phyloP scores from a whole-genome alignment of 2,888 invertebrate species.

The Halictus quadricinctus region DNA sequence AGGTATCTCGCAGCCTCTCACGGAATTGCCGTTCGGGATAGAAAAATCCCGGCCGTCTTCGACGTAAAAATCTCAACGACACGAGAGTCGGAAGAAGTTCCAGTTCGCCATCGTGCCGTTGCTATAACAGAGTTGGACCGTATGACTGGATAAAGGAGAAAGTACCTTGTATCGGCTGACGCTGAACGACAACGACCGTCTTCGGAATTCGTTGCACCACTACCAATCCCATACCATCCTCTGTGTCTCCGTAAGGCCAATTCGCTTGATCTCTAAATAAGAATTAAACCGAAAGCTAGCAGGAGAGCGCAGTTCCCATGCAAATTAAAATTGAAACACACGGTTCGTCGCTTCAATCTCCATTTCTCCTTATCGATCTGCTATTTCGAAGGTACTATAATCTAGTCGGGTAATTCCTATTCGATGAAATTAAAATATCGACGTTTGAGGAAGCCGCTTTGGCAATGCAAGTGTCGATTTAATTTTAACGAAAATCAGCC shows the following conservation, averaged over 20 bases:
- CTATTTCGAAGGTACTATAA: neutral
- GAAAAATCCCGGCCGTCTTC: conserved; percentile 10
- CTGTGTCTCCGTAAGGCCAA: conserved; percentile 28
- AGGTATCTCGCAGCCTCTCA: conserved; percentile 9
- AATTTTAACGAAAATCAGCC: too few species aligned
- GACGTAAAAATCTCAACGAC: conserved; percentile 35
- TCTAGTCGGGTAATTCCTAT: neutral
- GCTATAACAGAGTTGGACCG: conserved; percentile 52
- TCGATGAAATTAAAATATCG: neutral
- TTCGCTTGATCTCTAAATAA: conserved; percentile 65
- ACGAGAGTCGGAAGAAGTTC: conserved; percentile 31
- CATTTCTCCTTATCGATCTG: neutral
- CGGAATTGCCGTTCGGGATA: conserved; percentile 27
- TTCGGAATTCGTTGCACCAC: conserved; percentile 30
- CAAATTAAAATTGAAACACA: conserved; percentile 69
- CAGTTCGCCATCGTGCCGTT: conserved; percentile 20
- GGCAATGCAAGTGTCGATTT: neutral
- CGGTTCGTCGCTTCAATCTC: conserved; percentile 43
- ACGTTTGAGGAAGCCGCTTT: neutral
- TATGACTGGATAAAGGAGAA: conserved; percentile 54
- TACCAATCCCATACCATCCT: conserved; percentile 30
- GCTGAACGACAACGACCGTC: conserved; percentile 40
- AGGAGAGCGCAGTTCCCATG: conserved; percentile 38
- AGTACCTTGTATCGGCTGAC: conserved; percentile 32
- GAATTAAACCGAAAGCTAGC: conserved; percentile 64